Base-by-base conservation (phyloP, 2,797 vertebrate genomes). In the Aratinga solstitialis region DNA sequence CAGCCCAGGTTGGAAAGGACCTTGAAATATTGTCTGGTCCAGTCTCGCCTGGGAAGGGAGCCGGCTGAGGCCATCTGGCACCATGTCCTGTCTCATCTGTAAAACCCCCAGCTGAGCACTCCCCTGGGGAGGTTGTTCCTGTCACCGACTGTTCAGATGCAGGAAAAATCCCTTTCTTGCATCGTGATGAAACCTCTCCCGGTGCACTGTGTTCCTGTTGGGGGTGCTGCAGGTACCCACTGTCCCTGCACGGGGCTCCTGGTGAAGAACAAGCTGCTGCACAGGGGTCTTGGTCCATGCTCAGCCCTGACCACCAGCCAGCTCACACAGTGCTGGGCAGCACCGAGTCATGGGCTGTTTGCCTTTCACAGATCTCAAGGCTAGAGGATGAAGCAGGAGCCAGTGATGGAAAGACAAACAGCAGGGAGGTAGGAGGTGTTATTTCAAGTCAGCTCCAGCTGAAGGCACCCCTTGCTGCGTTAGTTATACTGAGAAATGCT, bases 181-280 rank as follows among this genome's bases (percentile, higher is more conserved):
- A 40, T 1, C 0, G 4, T 29, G 36, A 17, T 21, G 34, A 56
- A 85, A 42, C 30, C 45, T 53, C 53, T 36, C 51, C 26, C 0
- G 1, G 40, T 30, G 36, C 84, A 51, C 40, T 24, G 36, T 40
- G 84, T 45, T 58, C 78, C 71, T 5, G 2, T 8, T 40, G 20
- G 54, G 30, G 1, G 38, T 27, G 34, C 84, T 54, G 56, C 19
- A 32, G 40, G 84, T 48, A 62, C 77, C 74, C 7, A 2, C 20
- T 56, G 54, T 56, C 32, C 10, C 53, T 45, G 56, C 20, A 47
- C 0, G 0, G 8, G 63, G 73, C 53, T 87, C 80, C 63, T 0
- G 1, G 24, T 12, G 77, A 32, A 50, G 66, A 56, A 23, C 0
- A 0, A 69, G 66, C 38, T 32, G 40, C 47, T 0, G 1, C 2